Percentiles rank a stretch among this genome's conserved stretches.
These are phyloP conservation scores for Leucania comma DNA, from an alignment of 2,888 invertebrate genomes.

Conservation along the genomic window DNA sequence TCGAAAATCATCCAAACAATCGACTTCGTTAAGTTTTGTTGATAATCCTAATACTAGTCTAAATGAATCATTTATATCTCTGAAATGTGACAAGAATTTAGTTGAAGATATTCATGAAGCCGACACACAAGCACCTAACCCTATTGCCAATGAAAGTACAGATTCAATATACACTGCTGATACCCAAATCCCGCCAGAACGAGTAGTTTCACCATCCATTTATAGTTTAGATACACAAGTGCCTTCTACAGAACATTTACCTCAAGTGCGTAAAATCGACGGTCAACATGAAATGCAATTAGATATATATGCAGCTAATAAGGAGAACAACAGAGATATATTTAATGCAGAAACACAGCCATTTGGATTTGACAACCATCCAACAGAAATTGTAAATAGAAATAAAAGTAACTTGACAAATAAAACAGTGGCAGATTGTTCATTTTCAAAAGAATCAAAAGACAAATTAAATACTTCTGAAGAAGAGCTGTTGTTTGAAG, in stretches of 20 bases:
- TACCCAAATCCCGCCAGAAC: conserved; percentile 67
- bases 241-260: conserved; percentile 69
- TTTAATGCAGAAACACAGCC: conserved; percentile 73
- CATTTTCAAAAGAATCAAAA: conserved; percentile 20
- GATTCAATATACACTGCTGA: conserved; percentile 76
- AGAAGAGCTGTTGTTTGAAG: conserved; percentile 81
- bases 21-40: conserved; percentile 75
- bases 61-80: conserved; percentile 67
- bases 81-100: conserved; percentile 56
- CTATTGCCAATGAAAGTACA: conserved; percentile 61
- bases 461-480: conserved; percentile 70
- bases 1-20: conserved; percentile 81
- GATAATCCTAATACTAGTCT: conserved; percentile 72
- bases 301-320: conserved; percentile 74
- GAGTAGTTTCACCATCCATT: conserved; percentile 54
- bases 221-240: conserved; percentile 69
- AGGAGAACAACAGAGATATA: conserved; percentile 74
- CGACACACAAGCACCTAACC: conserved; percentile 77
- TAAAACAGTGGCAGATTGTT: conserved; percentile 40
- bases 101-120: conserved; percentile 70
- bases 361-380: conserved; percentile 46
- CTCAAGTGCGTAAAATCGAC: conserved; percentile 74
- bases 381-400: conserved; percentile 31
- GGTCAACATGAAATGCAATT: conserved; percentile 77
- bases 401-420: conserved; percentile 48